Base-by-base conservation (phyloP, 2,797 vertebrate genomes). In the Hephaestus fuliginosus region DNA sequence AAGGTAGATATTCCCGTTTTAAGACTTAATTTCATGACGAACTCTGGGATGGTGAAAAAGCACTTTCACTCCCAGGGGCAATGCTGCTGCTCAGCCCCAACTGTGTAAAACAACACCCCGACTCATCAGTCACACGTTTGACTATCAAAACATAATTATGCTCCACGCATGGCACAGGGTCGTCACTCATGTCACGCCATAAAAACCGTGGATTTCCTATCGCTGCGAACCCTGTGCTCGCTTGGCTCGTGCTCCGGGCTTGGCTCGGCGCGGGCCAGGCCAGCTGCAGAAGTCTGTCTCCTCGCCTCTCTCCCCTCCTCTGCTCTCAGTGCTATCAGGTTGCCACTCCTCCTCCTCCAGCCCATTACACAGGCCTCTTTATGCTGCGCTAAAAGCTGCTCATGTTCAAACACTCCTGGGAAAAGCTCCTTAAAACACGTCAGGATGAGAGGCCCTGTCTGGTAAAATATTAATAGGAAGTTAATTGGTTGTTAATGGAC, bases 401-500 rank as follows among this genome's bases (percentile, higher is more conserved):
- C 94, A 94, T 96, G 95, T 96, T 96, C 92, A 93, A 94, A 95
- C 93, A 92, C 94, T 93, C 94, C 83, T 88, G 93, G 94, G 94
- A 94, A 93, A 91, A 89, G 92, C 91, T 92, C 92, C 93, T 94
- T 94, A 93, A 95, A 95, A 93, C 94, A 92, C 89, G 88, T 85
- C 89, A 87, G 88, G 92, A 93, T 93, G 93, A 94, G 94, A 93
- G 93, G 93, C 89, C 84, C 92, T 92, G 94, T 94, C 94, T 94
- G 94, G 90, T 96, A 93, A 96, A 95, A 96, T 96, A 95, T 95
- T 95, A 95, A 96, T 95, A 95, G 94, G 93, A 93, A 92, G 91
- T 95, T 95, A 95, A 95, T 95, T 95, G 94, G 91, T 94, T 94
- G 94, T 94, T 95, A 95, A 96, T 95, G 95, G 95, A 94, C 92